Evolutionary conservation across 2,888 invertebrate genomes (phyloP).

Genomic region (Heliothis peltigera): DNA sequence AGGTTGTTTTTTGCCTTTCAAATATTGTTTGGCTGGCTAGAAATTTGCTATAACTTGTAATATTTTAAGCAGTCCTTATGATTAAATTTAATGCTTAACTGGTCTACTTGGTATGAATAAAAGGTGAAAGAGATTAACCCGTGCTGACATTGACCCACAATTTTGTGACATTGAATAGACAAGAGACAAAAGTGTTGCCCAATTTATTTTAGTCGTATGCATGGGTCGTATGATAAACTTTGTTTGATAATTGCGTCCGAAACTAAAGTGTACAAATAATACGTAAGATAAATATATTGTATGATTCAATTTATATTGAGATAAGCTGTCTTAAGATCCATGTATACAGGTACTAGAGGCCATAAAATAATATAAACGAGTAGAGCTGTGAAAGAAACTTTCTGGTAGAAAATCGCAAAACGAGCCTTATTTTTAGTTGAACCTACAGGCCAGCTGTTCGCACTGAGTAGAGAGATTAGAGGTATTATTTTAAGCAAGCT

Average conservation of each 20-base stretch:
- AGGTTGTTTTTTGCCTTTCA: slow-evolving; percentile 32
- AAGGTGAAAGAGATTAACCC: background rate
- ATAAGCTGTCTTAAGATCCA: background rate
- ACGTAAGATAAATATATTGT: slow-evolving; percentile 11
- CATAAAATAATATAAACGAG: slow-evolving; percentile 17
- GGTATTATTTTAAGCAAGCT: slow-evolving; percentile 68
- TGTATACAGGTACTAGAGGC: background rate
- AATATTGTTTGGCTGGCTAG: slow-evolving; percentile 10
- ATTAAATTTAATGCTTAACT: slow-evolving; percentile 8
- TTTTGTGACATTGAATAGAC: background rate
- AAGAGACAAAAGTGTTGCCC: too few species aligned
- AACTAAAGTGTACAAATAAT: background rate
- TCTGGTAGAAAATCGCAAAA: slow-evolving; percentile 46
- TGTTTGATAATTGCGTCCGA: too few species aligned
- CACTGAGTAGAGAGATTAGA: slow-evolving; percentile 67
- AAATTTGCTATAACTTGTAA: slow-evolving; percentile 9
- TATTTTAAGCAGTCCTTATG: slow-evolving; percentile 8
- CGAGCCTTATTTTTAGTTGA: slow-evolving; percentile 52
- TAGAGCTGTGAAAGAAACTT: slow-evolving; percentile 30
- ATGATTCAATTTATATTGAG: background rate
- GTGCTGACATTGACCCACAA: background rate
- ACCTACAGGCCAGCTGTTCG: slow-evolving; percentile 62
- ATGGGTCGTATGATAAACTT: too few species aligned
- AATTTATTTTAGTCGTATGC: background rate
- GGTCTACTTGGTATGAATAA: background rate